Evolutionary conservation across 2,888 invertebrate genomes (phyloP).

Genomic region (Diadegma fenestrale): DNA sequence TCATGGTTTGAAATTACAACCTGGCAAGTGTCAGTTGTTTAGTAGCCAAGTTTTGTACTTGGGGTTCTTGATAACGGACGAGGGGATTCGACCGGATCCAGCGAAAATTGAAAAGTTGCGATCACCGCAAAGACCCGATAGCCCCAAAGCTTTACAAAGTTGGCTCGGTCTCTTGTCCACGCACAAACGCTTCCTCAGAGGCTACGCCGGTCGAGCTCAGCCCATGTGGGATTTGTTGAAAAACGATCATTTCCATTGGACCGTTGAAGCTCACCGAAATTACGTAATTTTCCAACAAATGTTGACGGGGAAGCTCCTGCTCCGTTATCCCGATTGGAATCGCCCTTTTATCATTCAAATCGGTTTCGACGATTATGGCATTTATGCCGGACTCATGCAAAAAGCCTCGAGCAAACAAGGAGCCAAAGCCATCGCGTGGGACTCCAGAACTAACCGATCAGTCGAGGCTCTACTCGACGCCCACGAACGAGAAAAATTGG

Average conservation of each 20-base stretch:
- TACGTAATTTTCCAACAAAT: conserved; percentile 5
- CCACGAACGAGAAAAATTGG: background rate
- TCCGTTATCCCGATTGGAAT: conserved; percentile 58
- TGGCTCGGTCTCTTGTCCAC: conserved; percentile 36
- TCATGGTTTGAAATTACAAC: conserved; percentile 38
- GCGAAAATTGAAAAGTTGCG: conserved; percentile 33
- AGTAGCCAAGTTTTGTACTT: conserved; percentile 30
- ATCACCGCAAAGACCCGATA: conserved; percentile 7
- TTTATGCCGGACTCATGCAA: conserved; percentile 49
- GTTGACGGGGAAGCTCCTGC: conserved; percentile 8
- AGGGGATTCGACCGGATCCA: conserved; percentile 48
- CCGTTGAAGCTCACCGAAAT: background rate
- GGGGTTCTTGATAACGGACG: conserved; percentile 38
- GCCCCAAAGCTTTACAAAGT: background rate
- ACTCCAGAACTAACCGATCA: background rate
- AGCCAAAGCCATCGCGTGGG: background rate
- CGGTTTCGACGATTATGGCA: background rate
- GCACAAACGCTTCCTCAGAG: conserved; percentile 43
- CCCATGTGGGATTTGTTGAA: conserved; percentile 25
- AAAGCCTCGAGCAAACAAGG: too few species aligned
- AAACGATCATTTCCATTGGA: conserved; percentile 8
- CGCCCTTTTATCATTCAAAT: conserved; percentile 34
- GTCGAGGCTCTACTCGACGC: background rate
- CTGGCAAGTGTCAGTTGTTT: conserved; percentile 56
- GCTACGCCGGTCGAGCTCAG: conserved; percentile 28